Evolutionary conservation across 2,797 vertebrate species (phyloP).

Genomic region (Gadopsis bispinosus): DNA sequence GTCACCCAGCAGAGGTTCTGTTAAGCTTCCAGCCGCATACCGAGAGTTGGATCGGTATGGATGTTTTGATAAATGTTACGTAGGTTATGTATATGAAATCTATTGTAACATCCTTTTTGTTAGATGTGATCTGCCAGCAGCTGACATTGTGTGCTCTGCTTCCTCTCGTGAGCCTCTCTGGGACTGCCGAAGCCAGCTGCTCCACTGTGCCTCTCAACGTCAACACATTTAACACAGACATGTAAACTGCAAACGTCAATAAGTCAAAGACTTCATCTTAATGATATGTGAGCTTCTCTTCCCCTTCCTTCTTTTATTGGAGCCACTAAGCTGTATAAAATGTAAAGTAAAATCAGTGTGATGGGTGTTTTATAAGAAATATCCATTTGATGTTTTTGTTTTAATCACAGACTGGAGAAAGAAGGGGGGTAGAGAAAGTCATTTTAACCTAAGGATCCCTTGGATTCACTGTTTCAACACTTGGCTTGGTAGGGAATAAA

Average conservation of each 20-base stretch:
- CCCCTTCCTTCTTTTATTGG: slow-evolving; percentile 38
- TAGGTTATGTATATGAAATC: slow-evolving; percentile 59
- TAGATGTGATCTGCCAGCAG: slow-evolving; percentile 70
- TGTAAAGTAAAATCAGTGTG: slow-evolving; percentile 24
- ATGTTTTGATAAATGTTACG: slow-evolving; percentile 46
- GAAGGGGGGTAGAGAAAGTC: slow-evolving; percentile 38
- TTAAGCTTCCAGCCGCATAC: slow-evolving; percentile 38
- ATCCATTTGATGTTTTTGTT: slow-evolving; percentile 33
- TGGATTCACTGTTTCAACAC: slow-evolving; percentile 41
- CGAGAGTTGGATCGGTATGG: slow-evolving; percentile 28
- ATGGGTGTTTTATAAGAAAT: slow-evolving; percentile 33
- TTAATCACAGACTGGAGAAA: slow-evolving; percentile 44
- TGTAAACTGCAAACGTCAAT: slow-evolving; percentile 78
- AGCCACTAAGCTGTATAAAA: slow-evolving; percentile 38
- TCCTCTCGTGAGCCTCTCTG: slow-evolving; percentile 69
- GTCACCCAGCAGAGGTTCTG: slow-evolving; percentile 31
- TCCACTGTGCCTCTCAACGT: slow-evolving; percentile 70
- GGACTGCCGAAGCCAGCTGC: slow-evolving; percentile 75
- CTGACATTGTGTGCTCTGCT: slow-evolving; percentile 75
- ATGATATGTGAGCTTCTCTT: slow-evolving; percentile 39
- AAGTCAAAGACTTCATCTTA: slow-evolving; percentile 64
- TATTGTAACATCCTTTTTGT: slow-evolving; percentile 61
- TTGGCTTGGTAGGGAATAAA: slow-evolving; percentile 45
- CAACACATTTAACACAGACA: slow-evolving; percentile 76
- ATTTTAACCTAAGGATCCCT: slow-evolving; percentile 41